These are phyloP conservation scores for Onthophagus taurus DNA, from an alignment of 1,140 invertebrate species.

Conservation along the genomic window DNA sequence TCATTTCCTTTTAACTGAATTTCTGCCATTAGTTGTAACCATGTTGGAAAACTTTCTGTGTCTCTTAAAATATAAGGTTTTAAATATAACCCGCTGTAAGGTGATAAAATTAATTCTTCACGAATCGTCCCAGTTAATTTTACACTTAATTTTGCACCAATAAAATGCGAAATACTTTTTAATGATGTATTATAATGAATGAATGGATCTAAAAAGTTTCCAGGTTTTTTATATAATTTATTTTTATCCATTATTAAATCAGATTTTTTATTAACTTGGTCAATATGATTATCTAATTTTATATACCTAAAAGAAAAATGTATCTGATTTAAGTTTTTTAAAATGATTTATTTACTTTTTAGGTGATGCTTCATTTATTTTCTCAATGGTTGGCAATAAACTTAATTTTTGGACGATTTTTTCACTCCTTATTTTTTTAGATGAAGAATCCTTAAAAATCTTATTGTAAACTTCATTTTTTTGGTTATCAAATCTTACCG, in stretches of 20 bases:
- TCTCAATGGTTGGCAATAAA: slow-evolving; percentile 6
- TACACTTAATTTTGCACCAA: slow-evolving; percentile 16
- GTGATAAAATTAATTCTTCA: slow-evolving; percentile 46
- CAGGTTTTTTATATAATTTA: slow-evolving; percentile 3
- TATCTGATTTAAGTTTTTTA: not conserved
- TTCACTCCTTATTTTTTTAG: not conserved
- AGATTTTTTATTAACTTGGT: slow-evolving; percentile 4
- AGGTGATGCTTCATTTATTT: slow-evolving; percentile 2
- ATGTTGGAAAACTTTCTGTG: slow-evolving; percentile 49
- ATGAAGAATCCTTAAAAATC: too few relatives aligned
- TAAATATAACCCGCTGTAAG: slow-evolving; percentile 55
- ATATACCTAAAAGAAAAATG: not conserved
- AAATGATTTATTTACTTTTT: not conserved
- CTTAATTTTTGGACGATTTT: not conserved
- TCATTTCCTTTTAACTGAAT: slow-evolving; percentile 53
- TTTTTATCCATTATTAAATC: too few relatives aligned
- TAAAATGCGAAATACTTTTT: slow-evolving; percentile 15
- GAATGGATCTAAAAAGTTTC: slow-evolving; percentile 25
- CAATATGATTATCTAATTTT: too few relatives aligned
- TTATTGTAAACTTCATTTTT: too few relatives aligned
- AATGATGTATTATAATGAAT: slow-evolving; percentile 36
- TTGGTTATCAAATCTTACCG: too few relatives aligned
- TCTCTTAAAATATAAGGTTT: slow-evolving; percentile 74
- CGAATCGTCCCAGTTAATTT: slow-evolving; percentile 44
- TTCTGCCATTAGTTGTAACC: slow-evolving; percentile 63